Evolutionary conservation across 2,888 invertebrate species (phyloP), one percentile per base, ranked within the genome.

Genomic region (Acanthococcus lagerstroemiae): DNA sequence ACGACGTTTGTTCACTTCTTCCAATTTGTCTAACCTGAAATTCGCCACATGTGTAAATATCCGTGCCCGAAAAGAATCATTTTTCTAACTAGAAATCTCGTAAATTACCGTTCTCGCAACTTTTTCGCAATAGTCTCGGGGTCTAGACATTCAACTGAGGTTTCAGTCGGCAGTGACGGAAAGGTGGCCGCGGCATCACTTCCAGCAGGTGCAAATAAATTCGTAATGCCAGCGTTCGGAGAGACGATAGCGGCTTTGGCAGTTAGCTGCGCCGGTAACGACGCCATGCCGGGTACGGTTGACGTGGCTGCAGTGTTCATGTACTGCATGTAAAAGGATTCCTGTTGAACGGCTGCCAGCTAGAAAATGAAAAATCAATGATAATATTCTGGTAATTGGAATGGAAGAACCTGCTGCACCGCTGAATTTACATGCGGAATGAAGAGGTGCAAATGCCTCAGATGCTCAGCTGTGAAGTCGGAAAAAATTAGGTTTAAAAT

Each of bases 1-100:
- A 72, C 82, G 81, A n/a, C 78, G 77, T 61, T 79, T 74, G 71
- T 80, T 78, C 12, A 85, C 80, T 70, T 83, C 82, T 68, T 79
- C 79, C 67, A 85, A 74, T 68, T 80, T 81, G n/a, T 75, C 74
- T 54, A 85, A 77, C 70, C 86, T 84, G 30, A 52, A 52, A 52
- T 4, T 9, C n/a, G 1, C 56, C 6, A n/a, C n/a, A n/a, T n/a
- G n/a, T n/a, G n/a, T n/a, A n/a, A n/a, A n/a, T n/a, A n/a, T n/a
- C n/a, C n/a, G n/a, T n/a, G n/a, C n/a, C n/a, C n/a, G n/a, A n/a
- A n/a, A n/a, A n/a, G n/a, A n/a, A n/a, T n/a, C n/a, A n/a, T n/a
- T n/a, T n/a, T n/a, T n/a, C n/a, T n/a, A n/a, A n/a, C n/a, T n/a
- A n/a, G n/a, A n/a, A n/a, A n/a, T n/a, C n/a, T n/a, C n/a, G n/a